Evolutionary conservation across 2,797 vertebrate genomes (phyloP), one percentile per base, ranked within the genome.

Genomic region (Uromys caudimaculatus): DNA sequence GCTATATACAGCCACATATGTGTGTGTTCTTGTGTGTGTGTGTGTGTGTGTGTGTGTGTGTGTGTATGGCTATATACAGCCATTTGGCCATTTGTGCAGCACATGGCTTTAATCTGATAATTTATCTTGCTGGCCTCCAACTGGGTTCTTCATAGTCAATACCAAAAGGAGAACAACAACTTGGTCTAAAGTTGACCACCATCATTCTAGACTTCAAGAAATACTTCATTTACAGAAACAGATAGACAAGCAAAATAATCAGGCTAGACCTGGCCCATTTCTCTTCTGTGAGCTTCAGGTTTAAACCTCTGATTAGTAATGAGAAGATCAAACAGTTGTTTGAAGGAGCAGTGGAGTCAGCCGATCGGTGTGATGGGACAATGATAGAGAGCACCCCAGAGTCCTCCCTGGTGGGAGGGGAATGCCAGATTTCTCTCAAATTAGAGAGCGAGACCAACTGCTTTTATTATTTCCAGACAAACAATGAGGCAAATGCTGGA

Each of bases 391-490:
- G 96, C 77, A 69, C 93, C 92, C 71, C 69, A 90, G 87, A 8
- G 13, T 94, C 95, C 93, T 95, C 67, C 88, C 54, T 41, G 85
- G 81, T 89, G 50, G 35, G 73, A 96, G 58, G 88, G 77, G 83
- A 92, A 96, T 69, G 78, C 76, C 86, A 81, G 75, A 32, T 32
- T 92, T 69, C 60, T 94, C 73, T 95, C 60, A 89, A 91, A 94
- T 96, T 95, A 93, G 81, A 96, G 56, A 97, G 96, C 2, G 69
- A 97, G 77, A 93, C 82, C 76, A 97, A 96, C 87, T 77, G 58
- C 76, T 89, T 64, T 95, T 96, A 89, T 94, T 97, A 87, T 91
- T 97, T 96, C 95, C 97, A 97, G 97, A 96, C 92, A 95, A 90
- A 85, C 90, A 91, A 92, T 67, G 62, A 97, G 85, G 90, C 94